Conservation (phyloP, 2,888 invertebrate genomes). For the Desoria tigrina region DNA sequence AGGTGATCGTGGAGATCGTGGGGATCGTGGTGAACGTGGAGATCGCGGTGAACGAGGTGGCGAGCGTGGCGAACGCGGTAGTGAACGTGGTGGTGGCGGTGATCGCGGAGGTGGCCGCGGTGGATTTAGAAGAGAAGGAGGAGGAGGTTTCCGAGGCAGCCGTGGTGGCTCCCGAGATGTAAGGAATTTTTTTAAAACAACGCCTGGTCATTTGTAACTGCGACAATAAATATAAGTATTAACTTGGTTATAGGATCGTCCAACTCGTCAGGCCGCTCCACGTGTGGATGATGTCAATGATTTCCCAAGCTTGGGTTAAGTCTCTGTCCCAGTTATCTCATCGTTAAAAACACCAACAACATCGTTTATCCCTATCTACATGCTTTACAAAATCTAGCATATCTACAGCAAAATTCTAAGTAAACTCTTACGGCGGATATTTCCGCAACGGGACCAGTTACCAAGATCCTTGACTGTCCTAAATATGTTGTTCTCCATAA, state of each 20-base stretch:
- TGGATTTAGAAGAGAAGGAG: conserved; percentile 44
- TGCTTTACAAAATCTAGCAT: conserved; percentile 13
- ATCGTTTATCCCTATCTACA: conserved; percentile 8
- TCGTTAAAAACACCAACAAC: not conserved
- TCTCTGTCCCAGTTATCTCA: not conserved
- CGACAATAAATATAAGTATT: conserved; percentile 10
- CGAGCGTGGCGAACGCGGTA: conserved; percentile 56
- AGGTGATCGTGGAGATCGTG: conserved; percentile 56
- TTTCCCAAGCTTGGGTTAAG: conserved; percentile 66
- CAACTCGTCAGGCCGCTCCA: conserved; percentile 61
- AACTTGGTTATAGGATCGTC: conserved; percentile 48
- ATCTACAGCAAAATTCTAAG: not conserved
- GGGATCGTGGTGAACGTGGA: conserved; percentile 55
- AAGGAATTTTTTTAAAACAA: too few relatives aligned
- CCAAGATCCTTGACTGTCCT: not conserved
- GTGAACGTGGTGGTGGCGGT: conserved; percentile 54
- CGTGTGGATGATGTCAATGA: conserved; percentile 94
- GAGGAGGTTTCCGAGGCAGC: conserved; percentile 50
- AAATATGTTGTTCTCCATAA: conserved; percentile 18
- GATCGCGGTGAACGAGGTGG: conserved; percentile 39
- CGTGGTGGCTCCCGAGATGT: conserved; percentile 49
- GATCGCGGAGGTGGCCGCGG: conserved; percentile 49
- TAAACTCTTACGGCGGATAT: not conserved
- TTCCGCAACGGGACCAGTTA: not conserved
- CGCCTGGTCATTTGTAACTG: not conserved